Evolutionary conservation across 2,888 invertebrate species (phyloP).

Genomic region (Anthrax anthrax): DNA sequence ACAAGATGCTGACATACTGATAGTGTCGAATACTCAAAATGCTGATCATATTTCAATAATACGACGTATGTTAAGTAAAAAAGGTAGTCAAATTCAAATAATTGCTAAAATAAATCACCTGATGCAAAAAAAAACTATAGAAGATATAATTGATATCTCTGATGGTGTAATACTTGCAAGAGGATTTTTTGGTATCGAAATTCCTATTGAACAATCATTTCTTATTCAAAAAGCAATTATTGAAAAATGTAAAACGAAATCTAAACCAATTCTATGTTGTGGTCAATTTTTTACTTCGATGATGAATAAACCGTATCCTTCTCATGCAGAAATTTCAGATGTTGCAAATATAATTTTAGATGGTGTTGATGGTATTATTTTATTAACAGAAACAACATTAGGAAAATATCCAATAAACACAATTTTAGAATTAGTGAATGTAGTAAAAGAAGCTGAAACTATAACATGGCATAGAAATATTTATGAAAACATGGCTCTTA

Average conservation of each 20-base stretch:
- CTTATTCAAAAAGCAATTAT: conserved; percentile 79
- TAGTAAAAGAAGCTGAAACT: conserved; percentile 85
- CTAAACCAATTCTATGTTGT: conserved; percentile 58
- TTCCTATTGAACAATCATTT: conserved; percentile 61
- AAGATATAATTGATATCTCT: conserved; percentile 51
- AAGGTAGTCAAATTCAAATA: conserved; percentile 75
- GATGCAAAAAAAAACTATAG: conserved; percentile 57
- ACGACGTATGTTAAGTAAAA: conserved; percentile 59
- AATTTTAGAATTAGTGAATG: conserved; percentile 68
- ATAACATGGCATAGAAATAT: conserved; percentile 78
- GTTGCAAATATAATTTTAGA: conserved; percentile 70
- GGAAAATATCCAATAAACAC: conserved; percentile 56
- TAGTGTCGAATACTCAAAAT: conserved; percentile 86
- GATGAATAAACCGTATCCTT: conserved; percentile 57
- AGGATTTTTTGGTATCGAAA: conserved; percentile 63
- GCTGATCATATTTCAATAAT: conserved; percentile 69
- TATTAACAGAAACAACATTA: conserved; percentile 68
- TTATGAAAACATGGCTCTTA: conserved; percentile 36
- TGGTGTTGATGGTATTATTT: conserved; percentile 67
- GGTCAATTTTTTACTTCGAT: conserved; percentile 69
- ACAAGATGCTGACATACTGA: conserved; percentile 65
- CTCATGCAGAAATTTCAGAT: conserved; percentile 64
- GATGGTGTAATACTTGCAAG: conserved; percentile 73
- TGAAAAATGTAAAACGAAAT: conserved; percentile 58
- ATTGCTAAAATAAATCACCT: conserved; percentile 96